Conservation (phyloP, 1,140 invertebrate species). For the Drosophila rufa region DNA sequence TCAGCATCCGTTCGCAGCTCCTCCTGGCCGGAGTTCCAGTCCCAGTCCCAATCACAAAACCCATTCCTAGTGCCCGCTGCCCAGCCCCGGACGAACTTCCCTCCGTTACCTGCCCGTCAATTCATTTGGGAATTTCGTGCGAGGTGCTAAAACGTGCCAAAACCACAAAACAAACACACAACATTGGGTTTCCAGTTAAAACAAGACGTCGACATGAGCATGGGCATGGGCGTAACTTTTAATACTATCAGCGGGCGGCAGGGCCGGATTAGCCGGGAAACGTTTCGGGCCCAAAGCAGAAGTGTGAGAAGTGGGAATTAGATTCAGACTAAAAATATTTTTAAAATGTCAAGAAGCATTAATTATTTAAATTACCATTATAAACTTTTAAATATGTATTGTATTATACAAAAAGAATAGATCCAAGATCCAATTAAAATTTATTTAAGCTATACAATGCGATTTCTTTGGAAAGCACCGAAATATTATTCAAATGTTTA, state of each 20-base stretch:
- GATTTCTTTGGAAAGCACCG: too few relatives aligned
- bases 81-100: constrained; percentile 31
- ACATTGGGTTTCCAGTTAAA: constrained; percentile 66
- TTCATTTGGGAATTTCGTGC: constrained; percentile 67
- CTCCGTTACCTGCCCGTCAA: constrained; percentile 63
- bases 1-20: constrained; percentile 51
- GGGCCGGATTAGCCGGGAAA: constrained; percentile 35
- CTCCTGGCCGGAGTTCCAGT: constrained; percentile 22
- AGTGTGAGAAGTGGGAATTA: not conserved
- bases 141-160: constrained; percentile 70
- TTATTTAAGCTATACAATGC: too few relatives aligned
- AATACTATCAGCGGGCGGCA: constrained; percentile 53
- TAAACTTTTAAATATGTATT: too few relatives aligned
- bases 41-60: not conserved
- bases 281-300: constrained; percentile 17
- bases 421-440: too few relatives aligned
- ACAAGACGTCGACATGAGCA: constrained; percentile 65
- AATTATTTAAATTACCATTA: too few relatives aligned
- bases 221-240: constrained; percentile 73
- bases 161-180: constrained; percentile 66
- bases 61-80: constrained; percentile 17
- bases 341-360: not conserved
- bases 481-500: too few relatives aligned
- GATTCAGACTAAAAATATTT: not conserved
- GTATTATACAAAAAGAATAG: too few relatives aligned